Conservation (phyloP, 2,888 invertebrate genomes). For the Drosophila vallismaia region DNA sequence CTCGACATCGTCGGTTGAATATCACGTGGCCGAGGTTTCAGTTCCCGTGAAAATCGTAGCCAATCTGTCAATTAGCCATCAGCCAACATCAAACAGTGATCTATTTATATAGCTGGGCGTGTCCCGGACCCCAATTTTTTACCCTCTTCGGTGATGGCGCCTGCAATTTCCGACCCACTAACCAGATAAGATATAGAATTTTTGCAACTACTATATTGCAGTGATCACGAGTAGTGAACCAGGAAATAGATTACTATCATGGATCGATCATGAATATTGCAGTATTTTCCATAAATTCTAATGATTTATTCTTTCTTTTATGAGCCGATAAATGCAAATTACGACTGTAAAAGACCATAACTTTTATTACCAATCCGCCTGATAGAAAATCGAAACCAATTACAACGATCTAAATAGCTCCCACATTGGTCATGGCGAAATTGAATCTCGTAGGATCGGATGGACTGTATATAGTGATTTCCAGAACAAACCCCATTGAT, state of each 20-base stretch:
- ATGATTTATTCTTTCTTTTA: slow-evolving; percentile 12
- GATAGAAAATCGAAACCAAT: not conserved
- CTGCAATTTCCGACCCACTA: slow-evolving; percentile 16
- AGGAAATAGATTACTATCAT: slow-evolving; percentile 5
- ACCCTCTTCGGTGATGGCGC: slow-evolving; percentile 18
- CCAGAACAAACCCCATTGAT: slow-evolving; percentile 18
- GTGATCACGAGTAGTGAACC: not conserved
- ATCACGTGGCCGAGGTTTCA: slow-evolving; percentile 57
- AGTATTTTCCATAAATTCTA: slow-evolving; percentile 5
- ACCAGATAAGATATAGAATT: slow-evolving; percentile 49
- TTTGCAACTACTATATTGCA: not conserved
- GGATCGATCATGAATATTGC: not conserved
- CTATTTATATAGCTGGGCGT: not conserved
- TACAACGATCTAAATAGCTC: slow-evolving; percentile 19
- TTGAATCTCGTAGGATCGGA: not conserved
- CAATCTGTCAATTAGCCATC: slow-evolving; percentile 44
- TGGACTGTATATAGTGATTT: slow-evolving; percentile 6
- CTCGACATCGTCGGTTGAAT: slow-evolving; percentile 7
- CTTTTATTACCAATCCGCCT: not conserved
- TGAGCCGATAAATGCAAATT: not conserved
- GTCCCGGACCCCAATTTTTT: not conserved
- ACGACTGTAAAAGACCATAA: not conserved
- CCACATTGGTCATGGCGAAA: slow-evolving; percentile 10
- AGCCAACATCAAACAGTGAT: slow-evolving; percentile 25
- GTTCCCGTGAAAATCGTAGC: slow-evolving; percentile 36